Percentiles rank a stretch among this genome's conserved stretches.
Evolutionary conservation across 2,113 vertebrate species (phyloP).

Genomic region (human (Homo sapiens)): DNA sequence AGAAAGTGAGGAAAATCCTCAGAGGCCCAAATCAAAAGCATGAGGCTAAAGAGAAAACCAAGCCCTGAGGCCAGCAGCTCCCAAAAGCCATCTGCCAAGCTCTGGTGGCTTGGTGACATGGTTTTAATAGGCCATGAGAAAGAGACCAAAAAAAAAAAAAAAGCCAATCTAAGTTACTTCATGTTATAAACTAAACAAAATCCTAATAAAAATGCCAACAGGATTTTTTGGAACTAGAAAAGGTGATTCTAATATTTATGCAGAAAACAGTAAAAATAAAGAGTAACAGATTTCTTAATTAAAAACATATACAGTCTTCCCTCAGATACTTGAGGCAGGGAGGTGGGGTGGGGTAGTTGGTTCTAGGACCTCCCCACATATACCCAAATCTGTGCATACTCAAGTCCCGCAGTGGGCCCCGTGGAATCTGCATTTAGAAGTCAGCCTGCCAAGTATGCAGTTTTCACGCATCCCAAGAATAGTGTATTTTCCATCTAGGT

Average conservation of each 20-base stretch:
- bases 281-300: not conserved
- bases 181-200: slow-evolving; percentile 6
- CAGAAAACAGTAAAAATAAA: slow-evolving; percentile 37
- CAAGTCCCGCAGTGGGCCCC: not conserved
- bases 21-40: not conserved
- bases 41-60: not conserved
- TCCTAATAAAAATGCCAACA: not conserved
- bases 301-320: not conserved
- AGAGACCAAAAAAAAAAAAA: not conserved
- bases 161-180: not conserved
- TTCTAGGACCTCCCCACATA: not conserved
- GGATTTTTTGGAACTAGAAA: not conserved
- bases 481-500: not conserved
- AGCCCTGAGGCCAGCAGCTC: not conserved
- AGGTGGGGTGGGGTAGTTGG: not conserved
- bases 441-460: not conserved
- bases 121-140: not conserved
- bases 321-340: not conserved
- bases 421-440: not conserved
- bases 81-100: no score
- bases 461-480: not conserved
- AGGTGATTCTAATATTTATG: not conserved
- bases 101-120: not conserved
- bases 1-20: slow-evolving; percentile 1
- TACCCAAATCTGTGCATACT: not conserved